Evolutionary conservation across 23 tunicate species (phyloP).

Genomic region (Ciona savignyi): DNA sequence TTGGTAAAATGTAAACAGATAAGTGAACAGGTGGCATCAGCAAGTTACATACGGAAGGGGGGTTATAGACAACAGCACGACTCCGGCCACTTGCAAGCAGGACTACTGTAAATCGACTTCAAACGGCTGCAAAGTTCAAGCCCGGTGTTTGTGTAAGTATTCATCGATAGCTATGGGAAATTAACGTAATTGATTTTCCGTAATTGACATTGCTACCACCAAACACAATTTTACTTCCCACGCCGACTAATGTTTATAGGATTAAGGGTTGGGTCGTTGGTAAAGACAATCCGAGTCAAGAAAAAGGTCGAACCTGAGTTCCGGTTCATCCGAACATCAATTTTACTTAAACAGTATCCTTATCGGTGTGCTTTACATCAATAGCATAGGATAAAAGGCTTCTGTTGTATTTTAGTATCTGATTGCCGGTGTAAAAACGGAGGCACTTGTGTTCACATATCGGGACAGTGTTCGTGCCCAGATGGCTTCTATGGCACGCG

Average conservation of each 20-base stretch:
- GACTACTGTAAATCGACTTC: constrained; percentile 36
- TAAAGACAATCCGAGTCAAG: no score
- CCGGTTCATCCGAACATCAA: neutral
- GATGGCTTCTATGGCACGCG: constrained; percentile 35
- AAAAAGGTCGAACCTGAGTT: no score
- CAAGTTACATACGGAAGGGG: constrained; percentile 32
- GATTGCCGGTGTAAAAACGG: constrained; percentile 45
- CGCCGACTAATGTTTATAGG: no score
- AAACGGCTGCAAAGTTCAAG: constrained; percentile 34
- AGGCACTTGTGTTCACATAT: constrained; percentile 19
- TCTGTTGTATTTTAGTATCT: no score
- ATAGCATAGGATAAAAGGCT: no score
- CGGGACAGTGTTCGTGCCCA: constrained; percentile 29
- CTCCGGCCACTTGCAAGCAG: constrained; percentile 23
- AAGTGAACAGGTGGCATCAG: constrained; percentile 33
- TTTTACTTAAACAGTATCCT: neutral
- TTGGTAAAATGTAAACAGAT: no score
- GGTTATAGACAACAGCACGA: constrained; percentile 24
- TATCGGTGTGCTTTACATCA: no score
- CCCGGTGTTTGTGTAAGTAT: constrained; percentile 29
- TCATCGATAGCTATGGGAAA: no score
- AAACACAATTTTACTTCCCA: no score
- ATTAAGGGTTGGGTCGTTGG: no score
- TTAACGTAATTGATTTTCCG: no score
- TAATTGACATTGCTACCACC: no score